Evolutionary conservation across 2,888 invertebrate genomes (phyloP).

Genomic region (Cacoxenus indagator): DNA sequence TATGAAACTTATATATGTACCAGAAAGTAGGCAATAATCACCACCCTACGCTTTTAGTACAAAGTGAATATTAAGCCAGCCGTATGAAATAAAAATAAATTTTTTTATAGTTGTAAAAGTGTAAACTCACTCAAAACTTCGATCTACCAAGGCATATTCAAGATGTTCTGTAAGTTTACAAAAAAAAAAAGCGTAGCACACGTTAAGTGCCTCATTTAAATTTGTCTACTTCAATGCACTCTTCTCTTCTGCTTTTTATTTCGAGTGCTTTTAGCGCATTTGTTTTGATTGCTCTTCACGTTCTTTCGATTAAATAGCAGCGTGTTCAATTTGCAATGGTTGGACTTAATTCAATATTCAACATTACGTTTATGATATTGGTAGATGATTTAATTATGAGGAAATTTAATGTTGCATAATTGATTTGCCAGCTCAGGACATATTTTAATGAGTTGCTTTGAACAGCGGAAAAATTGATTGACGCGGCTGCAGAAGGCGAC

Average conservation of each 20-base stretch:
- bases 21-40: conserved; percentile 16
- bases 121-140: conserved; percentile 17
- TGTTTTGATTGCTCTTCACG: neutral
- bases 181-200: conserved; percentile 14
- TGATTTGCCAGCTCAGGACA: neutral
- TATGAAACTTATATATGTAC: neutral
- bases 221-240: conserved; percentile 12
- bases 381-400: neutral
- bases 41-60: neutral
- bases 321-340: neutral
- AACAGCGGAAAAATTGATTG: neutral
- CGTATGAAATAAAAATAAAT: neutral
- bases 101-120: neutral
- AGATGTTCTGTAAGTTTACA: conserved; percentile 20
- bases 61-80: neutral
- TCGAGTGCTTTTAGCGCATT: neutral
- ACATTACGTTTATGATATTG: neutral
- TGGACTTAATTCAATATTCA: conserved; percentile 15
- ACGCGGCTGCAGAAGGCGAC: too few species aligned
- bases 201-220: conserved; percentile 18
- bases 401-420: neutral
- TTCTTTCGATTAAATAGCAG: neutral
- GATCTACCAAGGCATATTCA: conserved; percentile 30
- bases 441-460: neutral
- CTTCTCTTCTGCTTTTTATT: neutral